These are phyloP conservation scores for Cerastis rubricosa DNA, from an alignment of 2,888 invertebrate species.

Conservation along the genomic window DNA sequence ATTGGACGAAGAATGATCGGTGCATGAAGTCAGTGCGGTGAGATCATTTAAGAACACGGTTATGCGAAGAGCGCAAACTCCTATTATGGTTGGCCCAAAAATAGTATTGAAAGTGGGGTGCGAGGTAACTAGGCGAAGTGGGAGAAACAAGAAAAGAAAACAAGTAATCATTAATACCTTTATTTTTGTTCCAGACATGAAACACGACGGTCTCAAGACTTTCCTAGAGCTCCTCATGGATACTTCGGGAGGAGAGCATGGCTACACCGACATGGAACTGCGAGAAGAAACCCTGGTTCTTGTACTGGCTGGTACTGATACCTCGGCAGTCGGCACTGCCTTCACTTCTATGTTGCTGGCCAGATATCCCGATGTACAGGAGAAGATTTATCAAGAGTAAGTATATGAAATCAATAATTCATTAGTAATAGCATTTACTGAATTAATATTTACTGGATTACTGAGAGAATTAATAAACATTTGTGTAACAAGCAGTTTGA, in stretches of 20 bases:
- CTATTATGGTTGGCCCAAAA: too few species aligned
- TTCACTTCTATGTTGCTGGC: slow-evolving; percentile 73
- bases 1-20: too few species aligned
- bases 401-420: not conserved
- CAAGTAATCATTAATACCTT: too few species aligned
- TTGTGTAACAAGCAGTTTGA: not conserved
- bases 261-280: slow-evolving; percentile 70
- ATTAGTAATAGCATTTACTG: not conserved
- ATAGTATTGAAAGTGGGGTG: too few species aligned
- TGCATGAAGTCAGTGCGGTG: too few species aligned
- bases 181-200: slow-evolving; percentile 25
- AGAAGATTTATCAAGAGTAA: slow-evolving; percentile 75
- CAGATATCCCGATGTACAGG: slow-evolving; percentile 71
- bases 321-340: slow-evolving; percentile 73
- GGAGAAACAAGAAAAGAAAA: too few species aligned
- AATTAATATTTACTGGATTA: not conserved
- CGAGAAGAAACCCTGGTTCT: slow-evolving; percentile 76
- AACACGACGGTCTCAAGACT: slow-evolving; percentile 57
- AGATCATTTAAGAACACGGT: too few species aligned
- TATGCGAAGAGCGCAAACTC: too few species aligned
- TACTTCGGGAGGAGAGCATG: slow-evolving; percentile 57
- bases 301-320: slow-evolving; percentile 77
- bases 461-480: not conserved
- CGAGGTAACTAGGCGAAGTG: too few species aligned
- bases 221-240: slow-evolving; percentile 75